Percentiles rank a stretch among this genome's conserved stretches.
phyloP scores from a whole-genome alignment of 2,888 invertebrate genomes.

The Aporophyla lueneburgensis region DNA sequence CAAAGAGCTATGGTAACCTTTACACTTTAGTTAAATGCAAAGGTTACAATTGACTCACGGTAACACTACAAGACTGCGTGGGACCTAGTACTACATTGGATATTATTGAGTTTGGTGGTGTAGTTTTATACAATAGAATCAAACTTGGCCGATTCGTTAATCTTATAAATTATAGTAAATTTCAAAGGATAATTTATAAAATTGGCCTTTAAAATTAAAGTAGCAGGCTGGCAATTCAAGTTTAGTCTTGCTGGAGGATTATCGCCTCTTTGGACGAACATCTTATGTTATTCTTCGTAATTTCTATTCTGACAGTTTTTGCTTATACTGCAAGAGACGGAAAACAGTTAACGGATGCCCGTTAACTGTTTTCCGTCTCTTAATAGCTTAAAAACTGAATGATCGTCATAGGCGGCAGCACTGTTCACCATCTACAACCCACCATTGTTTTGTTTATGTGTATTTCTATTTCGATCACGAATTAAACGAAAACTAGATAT shows the following conservation, averaged over 20 bases:
- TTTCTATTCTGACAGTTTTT: neutral
- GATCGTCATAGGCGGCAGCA: no score
- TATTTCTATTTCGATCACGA: no score
- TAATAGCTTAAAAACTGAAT: neutral
- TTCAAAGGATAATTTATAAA: neutral
- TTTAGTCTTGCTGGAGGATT: neutral
- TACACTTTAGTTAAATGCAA: constrained; percentile 44
- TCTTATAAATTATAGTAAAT: neutral
- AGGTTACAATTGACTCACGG: constrained; percentile 56
- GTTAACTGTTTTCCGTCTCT: neutral
- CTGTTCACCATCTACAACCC: no score
- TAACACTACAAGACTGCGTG: constrained; percentile 31
- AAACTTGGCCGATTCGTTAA: neutral
- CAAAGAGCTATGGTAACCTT: constrained; percentile 44
- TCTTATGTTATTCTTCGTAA: neutral
- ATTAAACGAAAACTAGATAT: no score
- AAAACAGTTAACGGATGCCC: no score
- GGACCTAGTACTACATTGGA: neutral
- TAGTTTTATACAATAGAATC: neutral
- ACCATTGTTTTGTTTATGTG: no score
- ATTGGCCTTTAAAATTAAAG: neutral
- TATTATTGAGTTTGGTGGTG: neutral
- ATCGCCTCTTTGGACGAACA: no score
- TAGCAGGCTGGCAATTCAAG: neutral
- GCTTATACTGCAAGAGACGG: neutral